Base-by-base conservation (phyloP, 2,888 invertebrate genomes). In the Lissonota sp. region DNA sequence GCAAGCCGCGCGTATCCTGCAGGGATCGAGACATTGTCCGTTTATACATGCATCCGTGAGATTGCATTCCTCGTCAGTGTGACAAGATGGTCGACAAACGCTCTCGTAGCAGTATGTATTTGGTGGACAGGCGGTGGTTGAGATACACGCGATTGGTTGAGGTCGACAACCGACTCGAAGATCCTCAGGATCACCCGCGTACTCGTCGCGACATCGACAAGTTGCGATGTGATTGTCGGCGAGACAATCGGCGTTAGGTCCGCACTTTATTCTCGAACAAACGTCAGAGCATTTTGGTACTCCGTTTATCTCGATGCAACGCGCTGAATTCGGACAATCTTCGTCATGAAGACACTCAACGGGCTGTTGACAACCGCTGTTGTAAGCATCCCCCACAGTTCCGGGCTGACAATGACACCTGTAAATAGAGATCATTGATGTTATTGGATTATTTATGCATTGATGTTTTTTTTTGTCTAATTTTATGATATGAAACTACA, bases 341-440 rank as follows among this genome's bases (percentile, higher is more conserved):
- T 95, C 94, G 88, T 97, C 95, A 57, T 94, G 94, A 83, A 95
- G 93, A 91, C 98, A 98, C 93, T 98, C 97, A 42, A 96, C 96
- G n/a, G 97, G 95, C 80, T 95, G 94, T 79, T 94, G 95, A 87
- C 98, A 98, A 39, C 97, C 97, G 89, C 96, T 96, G 84, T 95
- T 95, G 88, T 97, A 97, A 1, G 98, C 96, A 93, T 98, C 96
- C 1, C 98, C 98, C 57, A 98, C 96, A 14, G 96, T 95, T 77
- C 96, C 96, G 6, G 94, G 91, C 3, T 97, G 96, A 90, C 98
- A 98, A 39, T 94, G 93, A 90, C 98, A 98, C 89, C 95, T 96
- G 26, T 26, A 26, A 26, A 26, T 3, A 26, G 26, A 26, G 26
- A 26, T 26, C 26, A 26, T 26, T 26, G 26, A 26, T 26, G 26